These are phyloP conservation scores for Daboia siamensis DNA, from an alignment of 2,113 vertebrate genomes.

Conservation along the genomic window DNA sequence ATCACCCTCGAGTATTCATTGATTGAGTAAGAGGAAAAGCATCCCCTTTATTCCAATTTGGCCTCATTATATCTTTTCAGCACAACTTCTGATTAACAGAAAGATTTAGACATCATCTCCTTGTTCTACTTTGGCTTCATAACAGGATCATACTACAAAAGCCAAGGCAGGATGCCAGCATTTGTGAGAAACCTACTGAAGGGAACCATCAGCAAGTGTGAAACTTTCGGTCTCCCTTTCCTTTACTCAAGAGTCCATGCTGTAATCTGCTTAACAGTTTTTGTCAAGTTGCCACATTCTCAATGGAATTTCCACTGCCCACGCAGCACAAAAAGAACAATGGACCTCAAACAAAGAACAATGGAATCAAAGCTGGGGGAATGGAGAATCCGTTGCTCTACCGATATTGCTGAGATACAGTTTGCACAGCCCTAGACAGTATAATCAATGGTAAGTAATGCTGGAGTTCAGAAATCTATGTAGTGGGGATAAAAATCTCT, in stretches of 20 bases:
- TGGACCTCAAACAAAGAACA: not conserved
- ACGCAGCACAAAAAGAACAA: not conserved
- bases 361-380: not conserved
- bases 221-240: not conserved
- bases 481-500: not conserved
- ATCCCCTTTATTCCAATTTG: not conserved
- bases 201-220: not conserved
- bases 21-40: not conserved
- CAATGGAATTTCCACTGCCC: not conserved
- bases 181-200: not conserved
- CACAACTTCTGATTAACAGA: not conserved
- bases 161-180: not conserved
- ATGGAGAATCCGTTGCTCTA: not conserved
- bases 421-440: not conserved
- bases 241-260: not conserved
- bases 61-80: not conserved
- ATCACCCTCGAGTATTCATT: not conserved
- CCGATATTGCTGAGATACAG: not conserved
- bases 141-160: not conserved
- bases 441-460: not conserved
- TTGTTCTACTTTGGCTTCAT: not conserved
- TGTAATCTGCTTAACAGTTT: not conserved
- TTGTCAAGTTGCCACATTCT: not conserved
- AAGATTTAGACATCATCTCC: not conserved
- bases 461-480: not conserved